phyloP scores from a whole-genome alignment of 2,797 vertebrate genomes.

The Linurgus olivaceus region DNA sequence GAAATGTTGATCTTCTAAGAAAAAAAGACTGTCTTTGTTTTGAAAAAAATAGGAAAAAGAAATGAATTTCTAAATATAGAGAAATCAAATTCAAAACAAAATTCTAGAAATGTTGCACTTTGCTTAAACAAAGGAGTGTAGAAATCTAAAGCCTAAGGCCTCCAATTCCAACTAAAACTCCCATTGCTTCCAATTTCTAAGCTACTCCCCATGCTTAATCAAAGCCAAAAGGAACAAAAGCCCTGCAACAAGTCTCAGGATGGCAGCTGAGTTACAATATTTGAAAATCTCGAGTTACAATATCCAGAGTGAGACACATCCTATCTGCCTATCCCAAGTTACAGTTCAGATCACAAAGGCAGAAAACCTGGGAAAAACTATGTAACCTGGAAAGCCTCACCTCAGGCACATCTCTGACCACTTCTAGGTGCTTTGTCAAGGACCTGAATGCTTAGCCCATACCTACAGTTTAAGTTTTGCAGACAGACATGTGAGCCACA shows the following conservation, averaged over 20 bases:
- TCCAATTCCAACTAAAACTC: neutral
- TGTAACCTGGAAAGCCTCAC: neutral
- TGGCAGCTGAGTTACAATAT: neutral
- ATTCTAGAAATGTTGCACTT: neutral
- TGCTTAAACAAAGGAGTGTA: neutral
- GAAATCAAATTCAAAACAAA: neutral
- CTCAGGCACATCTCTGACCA: neutral
- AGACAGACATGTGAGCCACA: neutral
- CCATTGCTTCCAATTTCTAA: neutral
- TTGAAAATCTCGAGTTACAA: neutral
- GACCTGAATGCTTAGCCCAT: neutral
- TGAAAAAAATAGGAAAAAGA: neutral
- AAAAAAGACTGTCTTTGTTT: neutral
- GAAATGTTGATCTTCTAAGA: neutral
- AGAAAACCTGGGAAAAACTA: neutral
- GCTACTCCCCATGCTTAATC: neutral
- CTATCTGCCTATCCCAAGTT: neutral
- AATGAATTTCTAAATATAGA: neutral
- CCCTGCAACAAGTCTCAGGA: neutral
- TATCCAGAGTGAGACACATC: neutral
- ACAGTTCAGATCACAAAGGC: neutral
- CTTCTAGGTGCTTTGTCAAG: neutral
- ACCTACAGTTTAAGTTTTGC: neutral
- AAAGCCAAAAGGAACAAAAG: neutral
- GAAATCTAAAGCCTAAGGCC: neutral